phyloP scores from a whole-genome alignment of 2,888 invertebrate species.

The Sesia apiformis region DNA sequence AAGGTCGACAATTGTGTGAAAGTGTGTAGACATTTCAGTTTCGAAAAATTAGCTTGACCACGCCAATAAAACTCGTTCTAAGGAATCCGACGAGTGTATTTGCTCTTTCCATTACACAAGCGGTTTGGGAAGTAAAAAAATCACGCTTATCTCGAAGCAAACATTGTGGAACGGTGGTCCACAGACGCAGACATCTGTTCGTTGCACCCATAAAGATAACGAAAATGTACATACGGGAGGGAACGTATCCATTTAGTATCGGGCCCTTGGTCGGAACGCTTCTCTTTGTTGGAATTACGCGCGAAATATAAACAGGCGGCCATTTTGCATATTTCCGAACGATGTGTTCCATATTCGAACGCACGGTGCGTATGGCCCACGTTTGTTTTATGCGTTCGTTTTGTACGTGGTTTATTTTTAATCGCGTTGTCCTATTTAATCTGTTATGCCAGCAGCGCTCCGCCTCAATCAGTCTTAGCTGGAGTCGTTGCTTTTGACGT shows the following conservation, averaged over 20 bases:
- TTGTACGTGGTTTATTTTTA: conserved; percentile 71
- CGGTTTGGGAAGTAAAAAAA: conserved; percentile 70
- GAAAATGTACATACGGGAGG: conserved; percentile 59
- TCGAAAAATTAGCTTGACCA: conserved; percentile 37
- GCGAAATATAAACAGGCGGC: conserved; percentile 55
- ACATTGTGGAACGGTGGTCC: conserved; percentile 60
- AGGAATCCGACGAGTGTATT: conserved; percentile 53
- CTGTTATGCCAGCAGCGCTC: conserved; percentile 58
- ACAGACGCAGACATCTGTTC: conserved; percentile 62
- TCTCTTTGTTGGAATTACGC: conserved; percentile 43
- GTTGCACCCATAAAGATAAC: conserved; percentile 73
- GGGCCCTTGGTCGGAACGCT: conserved; percentile 48
- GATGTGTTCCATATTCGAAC: conserved; percentile 72
- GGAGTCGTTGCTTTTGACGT: conserved; percentile 57
- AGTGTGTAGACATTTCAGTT: neutral
- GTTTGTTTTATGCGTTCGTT: conserved; percentile 63
- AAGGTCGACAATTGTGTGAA: neutral
- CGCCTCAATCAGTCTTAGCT: conserved; percentile 64
- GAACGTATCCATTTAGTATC: conserved; percentile 60
- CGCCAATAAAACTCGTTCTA: conserved; percentile 47
- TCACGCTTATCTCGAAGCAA: conserved; percentile 67
- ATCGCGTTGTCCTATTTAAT: conserved; percentile 73
- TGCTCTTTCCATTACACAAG: conserved; percentile 56
- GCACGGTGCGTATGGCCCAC: conserved; percentile 58
- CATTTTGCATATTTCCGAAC: conserved; percentile 65